A percentile compares a stretch with the other conserved stretches of the same genome.
Evolutionary conservation across 2,113 vertebrate species (phyloP).

Genomic region (Pelusios castaneus): DNA sequence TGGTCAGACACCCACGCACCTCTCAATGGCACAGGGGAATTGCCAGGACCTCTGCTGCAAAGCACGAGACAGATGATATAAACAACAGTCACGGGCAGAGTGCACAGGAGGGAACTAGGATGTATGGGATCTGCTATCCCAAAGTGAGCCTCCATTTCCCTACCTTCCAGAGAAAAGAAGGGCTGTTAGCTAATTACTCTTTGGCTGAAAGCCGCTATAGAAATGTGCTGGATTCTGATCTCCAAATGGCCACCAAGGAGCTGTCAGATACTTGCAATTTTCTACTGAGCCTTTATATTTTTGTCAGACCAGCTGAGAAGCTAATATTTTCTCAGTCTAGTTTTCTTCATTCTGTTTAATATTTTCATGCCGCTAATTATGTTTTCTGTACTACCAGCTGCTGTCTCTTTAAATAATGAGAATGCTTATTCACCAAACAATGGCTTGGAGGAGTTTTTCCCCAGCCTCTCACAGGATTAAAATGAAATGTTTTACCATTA

Average conservation of each 20-base stretch:
- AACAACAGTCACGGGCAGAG: not conserved
- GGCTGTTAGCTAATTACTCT: not conserved
- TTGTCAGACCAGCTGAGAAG: not conserved
- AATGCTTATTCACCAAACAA: not conserved
- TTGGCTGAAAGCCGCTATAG: not conserved
- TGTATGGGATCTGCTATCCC: not conserved
- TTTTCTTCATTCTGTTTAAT: not conserved
- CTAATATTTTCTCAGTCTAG: not conserved
- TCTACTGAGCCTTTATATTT: not conserved
- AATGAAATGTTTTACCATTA: not conserved
- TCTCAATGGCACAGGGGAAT: no score
- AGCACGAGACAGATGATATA: not conserved
- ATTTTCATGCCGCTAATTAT: not conserved
- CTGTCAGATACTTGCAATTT: not conserved
- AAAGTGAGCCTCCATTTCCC: not conserved
- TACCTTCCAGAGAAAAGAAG: not conserved
- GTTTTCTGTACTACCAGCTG: not conserved
- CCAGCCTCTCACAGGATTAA: not conserved
- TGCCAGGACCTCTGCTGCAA: no score
- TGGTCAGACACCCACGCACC: not conserved
- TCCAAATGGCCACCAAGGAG: not conserved
- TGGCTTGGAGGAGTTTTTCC: not conserved
- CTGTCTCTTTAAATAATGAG: not conserved
- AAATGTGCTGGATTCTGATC: not conserved
- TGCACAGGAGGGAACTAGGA: not conserved